These are phyloP conservation scores for Lateolabrax maculatus DNA, from an alignment of 2,797 vertebrate genomes.

Conservation along the genomic window DNA sequence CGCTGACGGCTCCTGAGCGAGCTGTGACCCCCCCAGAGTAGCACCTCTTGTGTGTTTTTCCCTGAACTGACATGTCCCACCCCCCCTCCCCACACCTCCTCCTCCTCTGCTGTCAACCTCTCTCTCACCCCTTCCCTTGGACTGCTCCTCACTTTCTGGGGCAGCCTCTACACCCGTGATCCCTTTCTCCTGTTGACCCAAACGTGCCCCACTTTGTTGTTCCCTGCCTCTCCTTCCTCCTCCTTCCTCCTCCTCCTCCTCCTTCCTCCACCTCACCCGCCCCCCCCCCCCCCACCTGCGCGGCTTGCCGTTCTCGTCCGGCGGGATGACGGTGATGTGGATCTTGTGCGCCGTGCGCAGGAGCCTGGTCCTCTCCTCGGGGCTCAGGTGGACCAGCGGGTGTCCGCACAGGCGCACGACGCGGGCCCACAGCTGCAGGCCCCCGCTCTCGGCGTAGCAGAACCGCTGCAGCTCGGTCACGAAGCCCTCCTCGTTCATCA, in stretches of 20 bases:
- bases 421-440: slow-evolving; percentile 90
- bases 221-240: neutral
- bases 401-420: slow-evolving; percentile 91
- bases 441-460: slow-evolving; percentile 92
- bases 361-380: slow-evolving; percentile 84
- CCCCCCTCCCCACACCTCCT: slow-evolving; percentile 3
- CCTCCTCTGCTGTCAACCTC: slow-evolving; percentile 17
- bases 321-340: slow-evolving; percentile 93
- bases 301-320: slow-evolving; percentile 92
- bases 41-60: slow-evolving; percentile 39
- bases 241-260: neutral
- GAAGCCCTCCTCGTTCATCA: slow-evolving; percentile 92
- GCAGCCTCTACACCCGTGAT: slow-evolving; percentile 4
- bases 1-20: slow-evolving; percentile 51
- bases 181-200: slow-evolving; percentile 30
- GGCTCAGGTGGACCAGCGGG: slow-evolving; percentile 86
- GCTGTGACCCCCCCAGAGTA: slow-evolving; percentile 57
- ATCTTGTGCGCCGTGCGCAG: slow-evolving; percentile 91
- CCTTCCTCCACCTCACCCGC: slow-evolving; percentile 36
- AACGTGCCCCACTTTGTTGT: slow-evolving; percentile 19
- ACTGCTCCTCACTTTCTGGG: slow-evolving; percentile 18
- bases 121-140: slow-evolving; percentile 32
- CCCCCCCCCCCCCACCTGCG: slow-evolving; percentile 84
- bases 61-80: slow-evolving; percentile 42
- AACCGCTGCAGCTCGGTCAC: slow-evolving; percentile 92